These are phyloP conservation scores for Orius laevigatus DNA, from an alignment of 1,140 invertebrate species.

Conservation along the genomic window DNA sequence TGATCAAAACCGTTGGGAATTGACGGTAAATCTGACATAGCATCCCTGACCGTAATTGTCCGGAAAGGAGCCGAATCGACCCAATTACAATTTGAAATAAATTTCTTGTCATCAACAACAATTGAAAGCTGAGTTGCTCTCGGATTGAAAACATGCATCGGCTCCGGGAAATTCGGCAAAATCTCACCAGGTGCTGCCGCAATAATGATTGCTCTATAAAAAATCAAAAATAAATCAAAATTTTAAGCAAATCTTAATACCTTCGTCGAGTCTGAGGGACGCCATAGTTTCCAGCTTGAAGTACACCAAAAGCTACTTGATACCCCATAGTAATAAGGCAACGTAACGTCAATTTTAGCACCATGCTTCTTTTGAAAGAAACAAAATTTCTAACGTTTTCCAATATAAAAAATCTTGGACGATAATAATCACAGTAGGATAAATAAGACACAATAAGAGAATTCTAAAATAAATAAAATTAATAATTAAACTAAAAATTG, in stretches of 20 bases:
- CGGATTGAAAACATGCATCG: slow-evolving; percentile 59
- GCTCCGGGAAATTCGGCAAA: slow-evolving; percentile 67
- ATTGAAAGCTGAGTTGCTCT: slow-evolving; percentile 53
- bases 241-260: slow-evolving; percentile 22
- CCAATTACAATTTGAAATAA: slow-evolving; percentile 32
- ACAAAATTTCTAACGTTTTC: slow-evolving; percentile 83
- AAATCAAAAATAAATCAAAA: slow-evolving; percentile 9
- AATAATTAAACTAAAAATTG: neutral
- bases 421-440: slow-evolving; percentile 74
- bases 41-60: slow-evolving; percentile 60
- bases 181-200: slow-evolving; percentile 66
- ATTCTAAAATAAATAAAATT: slow-evolving; percentile 35
- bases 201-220: slow-evolving; percentile 52
- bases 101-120: slow-evolving; percentile 53
- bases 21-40: slow-evolving; percentile 65
- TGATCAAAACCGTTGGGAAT: slow-evolving; percentile 55
- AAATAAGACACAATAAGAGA: slow-evolving; percentile 71
- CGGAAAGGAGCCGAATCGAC: slow-evolving; percentile 48
- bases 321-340: slow-evolving; percentile 73
- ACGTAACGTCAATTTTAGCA: slow-evolving; percentile 62
- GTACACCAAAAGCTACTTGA: slow-evolving; percentile 69
- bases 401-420: slow-evolving; percentile 68
- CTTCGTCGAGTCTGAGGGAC: slow-evolving; percentile 66
- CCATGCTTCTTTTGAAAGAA: slow-evolving; percentile 59
- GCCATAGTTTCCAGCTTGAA: slow-evolving; percentile 77